A percentile compares a stretch with the other conserved stretches of the same genome.
These are phyloP conservation scores for Lordiphosa collinella DNA, from an alignment of 1,140 invertebrate genomes.

Conservation along the genomic window DNA sequence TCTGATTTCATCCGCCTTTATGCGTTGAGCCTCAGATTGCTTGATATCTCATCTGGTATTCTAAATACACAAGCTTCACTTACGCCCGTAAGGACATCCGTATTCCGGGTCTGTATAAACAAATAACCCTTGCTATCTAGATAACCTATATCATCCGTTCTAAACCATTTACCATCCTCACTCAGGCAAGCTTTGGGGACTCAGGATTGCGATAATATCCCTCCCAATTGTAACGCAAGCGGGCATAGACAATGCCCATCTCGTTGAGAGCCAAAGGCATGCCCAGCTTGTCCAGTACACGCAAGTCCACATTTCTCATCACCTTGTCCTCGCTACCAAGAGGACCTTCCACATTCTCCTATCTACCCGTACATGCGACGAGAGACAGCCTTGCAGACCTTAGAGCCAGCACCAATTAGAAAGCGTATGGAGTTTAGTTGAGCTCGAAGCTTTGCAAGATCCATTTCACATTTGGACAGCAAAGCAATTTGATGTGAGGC, in stretches of 20 bases:
- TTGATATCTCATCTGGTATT: slow-evolving; percentile 83
- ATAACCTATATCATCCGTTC: slow-evolving; percentile 86
- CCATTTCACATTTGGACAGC: slow-evolving; percentile 43
- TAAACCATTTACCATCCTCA: slow-evolving; percentile 83
- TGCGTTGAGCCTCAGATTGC: slow-evolving; percentile 65
- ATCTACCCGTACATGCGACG: slow-evolving; percentile 56
- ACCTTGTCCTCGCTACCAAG: slow-evolving; percentile 63
- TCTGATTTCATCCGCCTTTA: slow-evolving; percentile 83
- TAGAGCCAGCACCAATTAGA: slow-evolving; percentile 51
- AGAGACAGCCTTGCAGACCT: slow-evolving; percentile 49
- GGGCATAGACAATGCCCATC: slow-evolving; percentile 82
- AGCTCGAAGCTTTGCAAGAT: slow-evolving; percentile 19
- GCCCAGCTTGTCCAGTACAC: slow-evolving; percentile 62
- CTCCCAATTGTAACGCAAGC: slow-evolving; percentile 80
- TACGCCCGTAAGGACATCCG: slow-evolving; percentile 88
- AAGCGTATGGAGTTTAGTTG: slow-evolving; percentile 36
- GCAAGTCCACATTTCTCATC: slow-evolving; percentile 57
- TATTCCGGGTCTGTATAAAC: slow-evolving; percentile 86
- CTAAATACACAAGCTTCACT: slow-evolving; percentile 91
- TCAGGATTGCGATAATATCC: slow-evolving; percentile 82
- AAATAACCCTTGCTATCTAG: slow-evolving; percentile 84
- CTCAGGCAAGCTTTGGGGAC: slow-evolving; percentile 83
- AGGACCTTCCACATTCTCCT: slow-evolving; percentile 57
- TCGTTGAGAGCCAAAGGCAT: slow-evolving; percentile 62
- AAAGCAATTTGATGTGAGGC: slow-evolving; percentile 57